Evolutionary conservation across 2,113 vertebrate genomes (phyloP).

Genomic region (Gambusia affinis): DNA sequence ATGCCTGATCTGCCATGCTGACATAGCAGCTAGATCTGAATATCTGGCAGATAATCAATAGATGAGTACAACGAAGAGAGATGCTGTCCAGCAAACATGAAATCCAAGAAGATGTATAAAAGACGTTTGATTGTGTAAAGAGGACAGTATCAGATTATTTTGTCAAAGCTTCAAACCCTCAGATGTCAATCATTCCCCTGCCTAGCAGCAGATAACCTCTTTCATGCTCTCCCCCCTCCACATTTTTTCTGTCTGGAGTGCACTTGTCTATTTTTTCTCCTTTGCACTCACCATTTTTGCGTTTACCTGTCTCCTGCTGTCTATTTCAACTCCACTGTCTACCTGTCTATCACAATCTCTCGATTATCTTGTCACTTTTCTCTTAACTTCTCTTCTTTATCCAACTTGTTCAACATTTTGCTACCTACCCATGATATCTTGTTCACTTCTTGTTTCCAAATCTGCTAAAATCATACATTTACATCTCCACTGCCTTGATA

Average conservation of each 20-base stretch:
- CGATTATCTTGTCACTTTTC: constrained; percentile 20
- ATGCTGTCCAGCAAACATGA: neutral
- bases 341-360: constrained; percentile 23
- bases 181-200: constrained; percentile 60
- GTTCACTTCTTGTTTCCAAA: neutral
- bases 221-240: constrained; percentile 36
- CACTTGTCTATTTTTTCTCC: constrained; percentile 26
- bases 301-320: constrained; percentile 50
- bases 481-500: neutral
- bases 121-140: constrained; percentile 36
- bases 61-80: neutral
- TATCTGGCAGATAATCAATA: constrained; percentile 4
- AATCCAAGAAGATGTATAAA: neutral
- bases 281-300: constrained; percentile 46
- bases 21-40: constrained; percentile 9
- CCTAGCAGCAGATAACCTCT: constrained; percentile 60
- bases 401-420: constrained; percentile 8
- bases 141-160: constrained; percentile 53
- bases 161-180: constrained; percentile 50
- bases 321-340: constrained; percentile 29
- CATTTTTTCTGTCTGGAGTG: constrained; percentile 31
- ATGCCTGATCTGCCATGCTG: neutral
- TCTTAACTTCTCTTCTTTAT: constrained; percentile 7
- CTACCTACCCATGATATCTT: neutral
- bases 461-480: constrained; percentile 13